Base-by-base conservation (phyloP, 2,888 invertebrate genomes). In the Himalopsyche anomala region DNA sequence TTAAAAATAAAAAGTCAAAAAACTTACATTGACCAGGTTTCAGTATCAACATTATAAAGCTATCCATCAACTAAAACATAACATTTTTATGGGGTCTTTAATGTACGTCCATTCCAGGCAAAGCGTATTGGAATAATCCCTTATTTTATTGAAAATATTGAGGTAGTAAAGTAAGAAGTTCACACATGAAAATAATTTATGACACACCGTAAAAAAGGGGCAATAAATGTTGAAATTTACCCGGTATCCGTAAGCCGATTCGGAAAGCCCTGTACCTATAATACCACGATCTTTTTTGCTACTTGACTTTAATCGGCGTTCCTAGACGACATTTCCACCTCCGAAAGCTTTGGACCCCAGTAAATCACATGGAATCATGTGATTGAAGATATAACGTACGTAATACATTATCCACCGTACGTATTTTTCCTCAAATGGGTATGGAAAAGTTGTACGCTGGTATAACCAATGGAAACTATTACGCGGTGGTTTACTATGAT, bases 161-260 rank as follows among this genome's bases (percentile, higher is more conserved):
- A n/a, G 19, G 15, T 36, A 80, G 28, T 80, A 51, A 42, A 80
- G 51, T 80, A 42, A 80, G 45, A 80, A 80, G 51, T 80, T 80
- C 51, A 80, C 80, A 80, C 51, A 42, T 42, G 80, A 80, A 80
- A 80, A 80, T 80, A 74, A 74, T 84, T 84, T 84, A 84, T 80
- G 51, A 40, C 51, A 17, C 8, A 83, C 79, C 84, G 84, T 84
- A 84, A 84, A 84, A 84, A 36, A n/a, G 51, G 11, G 42, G 82
- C 84, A 84, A 84, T 84, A 80, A 84, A 84, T 80, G 40, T 74
- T 54, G 51, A 84, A 80, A 79, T 80, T 79, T 84, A 84, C 51
- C 40, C 54, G 54, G 36, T 45, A 40, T n/a, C n/a, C 36, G 79
- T 79, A 80, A 84, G 69, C 62, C 69, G 42, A 74, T 83, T 40